phyloP scores from a whole-genome alignment of 2,113 vertebrate genomes.

The Recurvirostra avosetta region DNA sequence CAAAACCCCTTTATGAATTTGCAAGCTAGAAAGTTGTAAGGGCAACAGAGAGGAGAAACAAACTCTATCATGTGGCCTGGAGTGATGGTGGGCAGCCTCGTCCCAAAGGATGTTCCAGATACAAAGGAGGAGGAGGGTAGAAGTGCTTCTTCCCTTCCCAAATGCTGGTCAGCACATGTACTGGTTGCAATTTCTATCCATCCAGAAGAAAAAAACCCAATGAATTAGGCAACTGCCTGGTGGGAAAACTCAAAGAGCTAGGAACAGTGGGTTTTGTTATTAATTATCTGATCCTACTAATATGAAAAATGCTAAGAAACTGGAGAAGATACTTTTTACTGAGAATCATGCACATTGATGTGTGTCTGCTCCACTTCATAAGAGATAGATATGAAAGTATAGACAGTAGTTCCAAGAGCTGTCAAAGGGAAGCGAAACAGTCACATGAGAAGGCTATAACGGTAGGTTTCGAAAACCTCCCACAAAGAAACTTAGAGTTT shows the following conservation, averaged over 20 bases:
- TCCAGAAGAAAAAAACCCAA: not conserved
- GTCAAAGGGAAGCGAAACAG: not conserved
- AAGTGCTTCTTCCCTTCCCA: not conserved
- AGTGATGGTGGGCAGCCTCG: not conserved
- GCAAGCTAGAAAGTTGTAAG: not conserved
- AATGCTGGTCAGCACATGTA: not conserved
- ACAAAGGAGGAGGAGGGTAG: not conserved
- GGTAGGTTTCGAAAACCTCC: not conserved
- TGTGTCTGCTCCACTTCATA: not conserved
- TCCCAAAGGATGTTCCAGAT: not conserved
- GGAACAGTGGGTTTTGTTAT: not conserved
- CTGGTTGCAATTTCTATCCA: not conserved
- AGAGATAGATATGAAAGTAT: not conserved
- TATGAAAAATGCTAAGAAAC: not conserved
- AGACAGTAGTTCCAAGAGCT: not conserved
- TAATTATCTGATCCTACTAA: not conserved
- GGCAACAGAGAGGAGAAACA: not conserved
- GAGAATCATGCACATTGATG: not conserved
- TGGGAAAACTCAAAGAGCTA: not conserved
- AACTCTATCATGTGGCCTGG: rapidly evolving
- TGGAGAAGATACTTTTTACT: not conserved
- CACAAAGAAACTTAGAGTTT: not conserved
- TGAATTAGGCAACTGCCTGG: not conserved
- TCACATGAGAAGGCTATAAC: not conserved
- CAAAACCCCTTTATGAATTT: not conserved